These are phyloP conservation scores for Agrochola lota DNA, from an alignment of 2,888 invertebrate genomes.

Conservation along the genomic window DNA sequence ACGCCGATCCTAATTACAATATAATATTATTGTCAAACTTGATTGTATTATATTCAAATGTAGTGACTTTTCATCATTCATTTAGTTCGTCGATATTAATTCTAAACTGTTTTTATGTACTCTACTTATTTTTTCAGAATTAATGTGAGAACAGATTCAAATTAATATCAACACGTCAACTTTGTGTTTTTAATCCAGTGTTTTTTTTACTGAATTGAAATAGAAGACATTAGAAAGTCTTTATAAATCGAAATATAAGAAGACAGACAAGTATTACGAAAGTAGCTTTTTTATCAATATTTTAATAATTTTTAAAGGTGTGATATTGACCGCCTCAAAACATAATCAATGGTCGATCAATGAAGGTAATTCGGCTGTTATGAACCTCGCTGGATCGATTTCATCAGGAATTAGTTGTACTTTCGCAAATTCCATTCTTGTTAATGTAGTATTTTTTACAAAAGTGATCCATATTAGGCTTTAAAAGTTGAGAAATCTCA, in stretches of 20 bases:
- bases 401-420: background rate
- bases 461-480: background rate
- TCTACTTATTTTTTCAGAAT: constrained; percentile 21
- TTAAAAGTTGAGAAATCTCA: background rate
- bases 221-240: background rate
- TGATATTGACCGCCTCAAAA: background rate
- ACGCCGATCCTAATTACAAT: constrained; percentile 27
- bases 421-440: background rate
- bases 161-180: constrained; percentile 63
- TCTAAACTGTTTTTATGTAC: constrained; percentile 36
- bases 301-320: background rate
- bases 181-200: constrained; percentile 66
- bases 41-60: constrained; percentile 51
- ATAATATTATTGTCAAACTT: constrained; percentile 62
- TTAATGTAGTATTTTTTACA: constrained; percentile 1
- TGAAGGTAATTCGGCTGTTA: background rate
- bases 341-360: background rate
- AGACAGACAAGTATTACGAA: background rate
- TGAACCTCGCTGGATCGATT: background rate
- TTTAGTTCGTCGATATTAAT: constrained; percentile 56
- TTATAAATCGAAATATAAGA: background rate
- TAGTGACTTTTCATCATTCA: constrained; percentile 68
- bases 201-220: background rate
- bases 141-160: constrained; percentile 46
- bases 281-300: background rate